Base-by-base conservation (phyloP, 2,888 invertebrate genomes). In the Empis stercorea region DNA sequence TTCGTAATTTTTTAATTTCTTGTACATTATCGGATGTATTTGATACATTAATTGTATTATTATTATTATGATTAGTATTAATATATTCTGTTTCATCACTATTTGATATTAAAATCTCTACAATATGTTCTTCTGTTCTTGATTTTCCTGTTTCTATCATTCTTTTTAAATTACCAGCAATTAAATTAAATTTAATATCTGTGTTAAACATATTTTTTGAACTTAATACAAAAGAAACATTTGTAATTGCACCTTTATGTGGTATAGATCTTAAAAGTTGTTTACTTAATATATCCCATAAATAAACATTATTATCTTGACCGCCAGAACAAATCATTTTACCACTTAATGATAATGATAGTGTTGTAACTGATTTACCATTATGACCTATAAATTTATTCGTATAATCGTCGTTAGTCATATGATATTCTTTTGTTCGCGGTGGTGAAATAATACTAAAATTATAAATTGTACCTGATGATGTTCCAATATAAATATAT, bases 261-360 rank as follows among this genome's bases (percentile, higher is more conserved):
- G 73, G 67, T 53, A 87, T 71, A 43, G 74, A 79, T 55, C 81
- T 76, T 4, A 87, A 64, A 43, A 85, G 76, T 62, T 91, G 87
- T 49, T 77, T 73, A 62, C 86, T 89, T 7, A 71, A 69, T 47
- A 89, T 77, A 56, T 92, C 83, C 92, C 93, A 94, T 17, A 91
- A 61, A 53, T 81, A 78, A 0, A 89, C 81, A 49, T 74, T 75
- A 43, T 77, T 77, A 68, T 88, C 88, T 51, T 76, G 75, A 0
- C 84, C 81, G 0, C 85, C 91, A 0, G 92, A 88, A 46, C 85
- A 72, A 20, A 94, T 63, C 13, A 77, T 76, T 38, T 74, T 75
- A 6, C 84, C 84, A 62, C 84, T 82, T 34, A 79, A 61, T 10
- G 89, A 87, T 1, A 85, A 71, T 1, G 81, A 78, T 37, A 94